Base-by-base conservation (phyloP, 2,797 vertebrate genomes). In the Poeciliopsis paucimaculata region DNA sequence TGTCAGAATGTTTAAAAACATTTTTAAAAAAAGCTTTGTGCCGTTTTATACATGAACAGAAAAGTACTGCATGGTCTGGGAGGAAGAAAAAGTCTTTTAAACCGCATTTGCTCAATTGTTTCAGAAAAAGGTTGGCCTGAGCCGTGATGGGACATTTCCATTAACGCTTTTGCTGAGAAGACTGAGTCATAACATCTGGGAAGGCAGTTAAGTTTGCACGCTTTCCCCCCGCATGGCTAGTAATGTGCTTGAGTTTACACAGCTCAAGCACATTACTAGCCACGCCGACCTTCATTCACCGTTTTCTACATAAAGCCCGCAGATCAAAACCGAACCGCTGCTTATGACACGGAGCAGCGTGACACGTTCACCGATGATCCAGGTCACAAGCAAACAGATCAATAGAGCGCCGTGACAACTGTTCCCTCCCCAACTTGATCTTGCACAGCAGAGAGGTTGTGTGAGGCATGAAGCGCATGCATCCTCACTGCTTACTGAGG, bases 181-280 rank as follows among this genome's bases (percentile, higher is more conserved):
- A 86, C 81, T 90, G 88, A 90, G 71, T 92, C 85, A 91, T 43
- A 49, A 78, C 60, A 75, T 76, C 73, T 28, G 57, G 60, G 81
- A 86, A 49, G 53, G 64, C 23, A 43, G 72, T 28, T 34, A 53
- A 28, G 81, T 74, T 57, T 72, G 73, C 53, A 51, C 34, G 47
- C 77, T 76, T 49, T 57, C 34, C 16, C 47, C 4, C 77, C 1
- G 41, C 39, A 68, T 79, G 79, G 79, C 45, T n/a, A n/a, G n/a
- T n/a, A n/a, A n/a, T n/a, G n/a, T n/a, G n/a, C n/a, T n/a, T n/a
- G n/a, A n/a, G n/a, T n/a, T n/a, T 86, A 73, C n/a, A 31, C 73
- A 84, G 46, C 2, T 7, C 34, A 60, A 55, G 46, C 71, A 47
- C 77, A 62, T 34, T 28, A 51, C 60, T 70, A 51, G 71, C 87